Percentiles rank a stretch among this genome's conserved stretches.
Evolutionary conservation across 1,140 invertebrate species (phyloP).

Genomic region (Zaprionus vittiger): DNA sequence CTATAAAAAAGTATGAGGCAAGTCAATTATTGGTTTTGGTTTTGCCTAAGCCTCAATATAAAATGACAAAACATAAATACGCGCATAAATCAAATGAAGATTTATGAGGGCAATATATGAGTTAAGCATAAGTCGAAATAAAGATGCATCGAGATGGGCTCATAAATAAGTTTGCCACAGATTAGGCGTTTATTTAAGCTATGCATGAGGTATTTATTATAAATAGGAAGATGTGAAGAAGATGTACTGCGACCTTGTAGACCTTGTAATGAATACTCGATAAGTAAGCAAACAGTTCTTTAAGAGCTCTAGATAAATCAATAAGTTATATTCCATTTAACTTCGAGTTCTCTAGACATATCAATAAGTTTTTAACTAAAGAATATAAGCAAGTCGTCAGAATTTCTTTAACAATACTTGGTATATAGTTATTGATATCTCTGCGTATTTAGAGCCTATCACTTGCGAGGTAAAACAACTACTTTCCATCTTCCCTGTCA

Average conservation of each 20-base stretch:
- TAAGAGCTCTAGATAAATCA: too few species aligned
- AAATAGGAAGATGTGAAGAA: not conserved
- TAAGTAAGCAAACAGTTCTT: too few species aligned
- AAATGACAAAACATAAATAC: conserved; percentile 35
- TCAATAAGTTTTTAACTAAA: too few species aligned
- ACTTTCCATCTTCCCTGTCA: too few species aligned
- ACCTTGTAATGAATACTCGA: too few species aligned
- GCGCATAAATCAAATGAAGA: conserved; percentile 36
- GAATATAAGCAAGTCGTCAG: too few species aligned
- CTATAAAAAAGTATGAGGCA: conserved; percentile 10
- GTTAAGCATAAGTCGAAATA: conserved; percentile 3
- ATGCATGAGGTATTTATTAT: not conserved
- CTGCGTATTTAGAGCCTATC: too few species aligned
- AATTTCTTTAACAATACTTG: too few species aligned
- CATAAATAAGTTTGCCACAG: not conserved
- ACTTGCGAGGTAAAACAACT: too few species aligned
- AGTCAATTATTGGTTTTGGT: conserved; percentile 40
- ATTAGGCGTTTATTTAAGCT: not conserved
- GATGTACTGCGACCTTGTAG: not conserved
- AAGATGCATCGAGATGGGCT: not conserved
- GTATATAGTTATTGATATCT: too few species aligned
- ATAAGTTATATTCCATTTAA: too few species aligned
- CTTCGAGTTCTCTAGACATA: too few species aligned
- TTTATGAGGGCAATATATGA: conserved; percentile 11
- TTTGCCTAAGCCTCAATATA: conserved; percentile 27